Evolutionary conservation across 1,140 invertebrate genomes (phyloP).

Genomic region (Nasonia giraulti): DNA sequence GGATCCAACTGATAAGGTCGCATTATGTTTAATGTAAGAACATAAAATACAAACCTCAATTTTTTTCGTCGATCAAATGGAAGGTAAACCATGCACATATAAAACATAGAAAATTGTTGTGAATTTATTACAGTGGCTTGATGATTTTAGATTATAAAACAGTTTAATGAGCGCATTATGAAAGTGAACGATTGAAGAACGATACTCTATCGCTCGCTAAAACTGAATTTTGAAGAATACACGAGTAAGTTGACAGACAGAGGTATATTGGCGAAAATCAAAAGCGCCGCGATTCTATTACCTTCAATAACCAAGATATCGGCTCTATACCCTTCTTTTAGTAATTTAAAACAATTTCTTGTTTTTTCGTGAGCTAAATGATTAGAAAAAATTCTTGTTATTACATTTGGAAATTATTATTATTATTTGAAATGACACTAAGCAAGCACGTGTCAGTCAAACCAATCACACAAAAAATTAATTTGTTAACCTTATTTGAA

Average conservation of each 20-base stretch:
- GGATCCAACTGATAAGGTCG: no score
- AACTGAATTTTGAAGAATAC: background rate
- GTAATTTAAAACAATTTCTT: constrained; percentile 6
- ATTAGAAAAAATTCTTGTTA: background rate
- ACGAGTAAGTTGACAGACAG: background rate
- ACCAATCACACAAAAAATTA: background rate
- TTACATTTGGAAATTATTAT: background rate
- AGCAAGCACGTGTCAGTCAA: background rate
- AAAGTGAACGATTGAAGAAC: background rate
- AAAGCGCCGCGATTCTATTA: constrained; percentile 13
- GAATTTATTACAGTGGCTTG: constrained; percentile 1
- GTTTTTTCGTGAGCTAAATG: background rate
- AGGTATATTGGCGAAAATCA: background rate
- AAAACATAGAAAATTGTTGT: constrained; percentile 32
- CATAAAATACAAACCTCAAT: constrained; percentile 43
- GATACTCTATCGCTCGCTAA: background rate
- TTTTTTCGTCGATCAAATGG: constrained; percentile 22
- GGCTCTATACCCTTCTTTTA: background rate
- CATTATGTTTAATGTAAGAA: background rate
- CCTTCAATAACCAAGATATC: background rate
- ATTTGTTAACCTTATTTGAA: no score
- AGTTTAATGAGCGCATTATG: background rate
- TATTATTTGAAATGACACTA: background rate
- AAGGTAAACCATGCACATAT: constrained; percentile 29
- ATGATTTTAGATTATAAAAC: background rate